Evolutionary conservation across 37 sponge, comb jelly and placozoan genomes (phyloP), one percentile per base, ranked within the genome.

Genomic region (Ianthella basta): DNA sequence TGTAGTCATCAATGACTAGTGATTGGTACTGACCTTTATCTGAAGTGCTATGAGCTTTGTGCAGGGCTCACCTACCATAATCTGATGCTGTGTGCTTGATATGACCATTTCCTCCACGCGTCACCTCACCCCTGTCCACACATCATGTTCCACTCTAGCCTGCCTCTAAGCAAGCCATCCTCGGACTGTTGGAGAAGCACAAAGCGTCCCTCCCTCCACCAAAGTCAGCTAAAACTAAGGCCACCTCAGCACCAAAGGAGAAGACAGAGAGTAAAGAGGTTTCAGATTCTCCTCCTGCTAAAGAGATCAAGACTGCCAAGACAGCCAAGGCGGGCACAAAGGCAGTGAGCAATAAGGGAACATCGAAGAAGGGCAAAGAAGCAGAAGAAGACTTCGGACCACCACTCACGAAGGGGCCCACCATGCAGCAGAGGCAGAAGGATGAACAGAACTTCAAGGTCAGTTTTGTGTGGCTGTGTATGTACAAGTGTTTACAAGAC

Each of bases 391-490:
- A 84, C 13, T 72, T 32, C 0, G 81, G 60, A 5, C 60, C 85
- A 21, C 86, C 86, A 8, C 83, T 94, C 53, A 66, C 87, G 16
- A 24, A 83, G 38, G 85, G 89, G 6, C 67, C 87, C 25, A 72
- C 85, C 30, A 86, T 86, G 40, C 88, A 94, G 59, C 80, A 79
- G 67, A 41, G 94, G 24, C 87, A 55, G 40, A 94, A 90, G 40
- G 94, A 94, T 67, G 94, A 94, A 29, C 83, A 94, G 56, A 88
- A 88, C 32, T 70, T 88, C 67, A 94, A 94, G 91, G 91, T 85
- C 8, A 6, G 34, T 30, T 57, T 57, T n/a, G n/a, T n/a, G n/a
- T n/a, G n/a, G n/a, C n/a, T n/a, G n/a, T n/a, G n/a, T n/a, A n/a
- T n/a, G n/a, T n/a, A n/a, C n/a, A n/a, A n/a, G n/a, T n/a, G n/a